phyloP scores from a whole-genome alignment of 2,113 vertebrate species.

The Ammospiza nelsoni region DNA sequence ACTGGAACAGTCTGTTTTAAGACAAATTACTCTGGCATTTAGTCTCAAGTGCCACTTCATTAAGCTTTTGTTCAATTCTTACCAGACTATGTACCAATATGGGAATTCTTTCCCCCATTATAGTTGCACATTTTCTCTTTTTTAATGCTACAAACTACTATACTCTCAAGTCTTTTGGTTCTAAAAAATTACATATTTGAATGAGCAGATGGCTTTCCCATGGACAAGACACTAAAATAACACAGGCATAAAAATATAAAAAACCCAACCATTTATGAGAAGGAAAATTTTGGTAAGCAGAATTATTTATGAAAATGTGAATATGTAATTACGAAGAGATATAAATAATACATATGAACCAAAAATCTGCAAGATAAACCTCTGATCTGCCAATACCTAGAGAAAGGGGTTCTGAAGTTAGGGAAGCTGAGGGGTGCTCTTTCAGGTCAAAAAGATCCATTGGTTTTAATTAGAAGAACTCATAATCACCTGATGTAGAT shows the following conservation, averaged over 20 bases:
- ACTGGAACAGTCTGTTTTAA: not conserved
- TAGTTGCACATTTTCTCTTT: not conserved
- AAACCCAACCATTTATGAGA: not conserved
- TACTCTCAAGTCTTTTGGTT: not conserved
- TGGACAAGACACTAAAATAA: not conserved
- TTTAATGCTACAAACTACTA: not conserved
- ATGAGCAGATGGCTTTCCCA: not conserved
- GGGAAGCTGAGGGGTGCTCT: not conserved
- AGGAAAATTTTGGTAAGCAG: not conserved
- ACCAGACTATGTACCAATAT: not conserved
- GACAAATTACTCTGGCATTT: not conserved
- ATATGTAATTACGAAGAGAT: not conserved
- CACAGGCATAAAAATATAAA: not conserved
- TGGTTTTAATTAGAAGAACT: not conserved
- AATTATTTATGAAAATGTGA: not conserved
- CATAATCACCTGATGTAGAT: not conserved
- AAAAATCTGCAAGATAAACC: not conserved
- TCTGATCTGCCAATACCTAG: not conserved
- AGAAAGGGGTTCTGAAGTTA: not conserved
- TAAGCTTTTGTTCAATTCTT: not conserved
- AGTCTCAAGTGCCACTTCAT: not conserved
- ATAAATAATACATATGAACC: not conserved
- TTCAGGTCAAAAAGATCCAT: not conserved
- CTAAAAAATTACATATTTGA: not conserved
- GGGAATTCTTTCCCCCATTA: not conserved